Base-by-base conservation (phyloP, 1,140 invertebrate species). In the Drosophila pectinifera region DNA sequence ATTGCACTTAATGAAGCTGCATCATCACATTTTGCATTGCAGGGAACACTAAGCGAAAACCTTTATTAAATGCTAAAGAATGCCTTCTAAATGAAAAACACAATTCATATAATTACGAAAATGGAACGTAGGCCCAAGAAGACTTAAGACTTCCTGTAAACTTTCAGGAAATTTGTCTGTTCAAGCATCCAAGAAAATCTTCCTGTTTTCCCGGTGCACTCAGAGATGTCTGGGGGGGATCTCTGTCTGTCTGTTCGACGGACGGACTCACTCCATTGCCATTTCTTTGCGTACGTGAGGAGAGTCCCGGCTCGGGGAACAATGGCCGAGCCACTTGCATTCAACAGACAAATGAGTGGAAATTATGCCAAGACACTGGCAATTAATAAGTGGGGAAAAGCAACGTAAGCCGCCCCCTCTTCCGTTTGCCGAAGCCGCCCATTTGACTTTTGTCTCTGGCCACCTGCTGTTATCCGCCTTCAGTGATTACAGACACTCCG, bases 1-100 rank as follows among this genome's bases (percentile, higher is more conserved):
- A 85, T 82, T 85, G 82, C 83, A 82, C 82, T 86, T 86, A 86
- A 86, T 88, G 82, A 86, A 86, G 82, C 82, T 88, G 82, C 82
- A 86, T 86, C 83, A 86, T 86, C 82, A 86, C 79, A 86, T 86
- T 86, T 88, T 86, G 82, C 82, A 86, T 86, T 88, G 83, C 69
- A 82, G 59, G 46, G 48, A 48, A 38, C 41, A 53, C 46, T 45
- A n/a, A n/a, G n/a, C n/a, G 34, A 65, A 48, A 36, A 14, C 43
- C 11, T 31, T 7, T 26, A 1, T 2, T 1, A 24, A 24, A 4
- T 11, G 6, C 24, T 14, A 20, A 14, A 6, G n/a, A n/a, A 14
- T n/a, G n/a, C n/a, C n/a, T n/a, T n/a, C n/a, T n/a, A n/a, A n/a
- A n/a, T n/a, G n/a, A n/a, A 31, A 18, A 2, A 4, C 4, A 5